A percentile compares a stretch with the other conserved stretches of the same genome.
These are phyloP conservation scores for Hemicrepidius hirtus DNA, from an alignment of 2,888 invertebrate species.

Conservation along the genomic window DNA sequence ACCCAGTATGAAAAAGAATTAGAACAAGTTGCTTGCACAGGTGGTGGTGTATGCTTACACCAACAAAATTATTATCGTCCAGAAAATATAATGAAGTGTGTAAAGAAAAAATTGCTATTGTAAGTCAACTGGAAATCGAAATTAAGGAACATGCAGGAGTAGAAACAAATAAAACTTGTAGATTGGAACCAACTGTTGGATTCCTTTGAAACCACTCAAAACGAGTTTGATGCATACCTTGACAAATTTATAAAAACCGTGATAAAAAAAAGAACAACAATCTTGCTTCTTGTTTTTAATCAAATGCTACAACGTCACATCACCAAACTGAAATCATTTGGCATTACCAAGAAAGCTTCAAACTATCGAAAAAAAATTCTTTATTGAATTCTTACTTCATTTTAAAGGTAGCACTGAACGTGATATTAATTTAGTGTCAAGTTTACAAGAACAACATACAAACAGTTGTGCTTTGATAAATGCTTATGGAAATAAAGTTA, in stretches of 20 bases:
- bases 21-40: conserved; percentile 89
- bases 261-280: conserved; percentile 79
- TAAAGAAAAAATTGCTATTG: conserved; percentile 78
- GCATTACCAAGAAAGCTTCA: conserved; percentile 75
- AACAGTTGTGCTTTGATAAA: not conserved
- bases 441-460: not conserved
- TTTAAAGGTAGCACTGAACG: not conserved
- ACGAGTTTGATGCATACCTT: conserved; percentile 62
- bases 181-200: conserved; percentile 42
- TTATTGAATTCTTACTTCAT: not conserved
- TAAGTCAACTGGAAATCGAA: conserved; percentile 82
- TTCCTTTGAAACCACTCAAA: conserved; percentile 44
- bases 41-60: conserved; percentile 91
- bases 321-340: conserved; percentile 77
- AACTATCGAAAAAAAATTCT: not conserved
- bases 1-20: conserved; percentile 94
- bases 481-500: not conserved
- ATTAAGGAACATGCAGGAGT: conserved; percentile 75
- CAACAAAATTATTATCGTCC: conserved; percentile 88
- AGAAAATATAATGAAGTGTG: conserved; percentile 79
- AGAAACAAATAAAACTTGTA: conserved; percentile 37
- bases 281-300: conserved; percentile 78
- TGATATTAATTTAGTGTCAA: not conserved
- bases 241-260: conserved; percentile 61
- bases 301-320: conserved; percentile 78